phyloP scores from a whole-genome alignment of 2,113 vertebrate species.

The Baryphthengus martii region DNA sequence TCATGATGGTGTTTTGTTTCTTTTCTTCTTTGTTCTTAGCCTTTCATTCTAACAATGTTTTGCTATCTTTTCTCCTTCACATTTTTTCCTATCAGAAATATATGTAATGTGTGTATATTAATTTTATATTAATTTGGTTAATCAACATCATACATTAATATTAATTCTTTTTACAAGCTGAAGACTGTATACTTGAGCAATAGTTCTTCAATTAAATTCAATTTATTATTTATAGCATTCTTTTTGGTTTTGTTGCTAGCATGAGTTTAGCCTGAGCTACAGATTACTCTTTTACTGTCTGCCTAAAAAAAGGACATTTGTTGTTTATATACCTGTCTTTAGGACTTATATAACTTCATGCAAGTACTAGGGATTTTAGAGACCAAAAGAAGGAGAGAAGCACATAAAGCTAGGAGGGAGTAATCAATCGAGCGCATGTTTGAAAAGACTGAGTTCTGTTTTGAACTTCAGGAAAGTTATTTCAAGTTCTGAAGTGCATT shows the following conservation, averaged over 20 bases:
- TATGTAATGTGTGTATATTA: fast-evolving
- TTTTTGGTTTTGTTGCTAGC: neutral
- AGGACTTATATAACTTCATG: neutral
- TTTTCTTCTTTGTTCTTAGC: neutral
- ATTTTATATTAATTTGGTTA: neutral
- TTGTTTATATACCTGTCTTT: neutral
- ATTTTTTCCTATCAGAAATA: neutral
- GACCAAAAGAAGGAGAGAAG: neutral
- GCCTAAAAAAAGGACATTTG: neutral
- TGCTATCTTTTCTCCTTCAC: neutral
- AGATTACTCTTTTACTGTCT: neutral
- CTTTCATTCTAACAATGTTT: neutral
- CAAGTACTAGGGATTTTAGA: neutral
- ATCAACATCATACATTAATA: neutral
- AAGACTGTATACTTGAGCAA: neutral
- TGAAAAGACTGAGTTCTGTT: neutral
- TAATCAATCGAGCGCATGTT: neutral
- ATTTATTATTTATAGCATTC: neutral
- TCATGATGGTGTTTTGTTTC: neutral
- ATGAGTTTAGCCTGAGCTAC: neutral
- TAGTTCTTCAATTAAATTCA: neutral
- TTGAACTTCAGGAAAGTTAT: neutral
- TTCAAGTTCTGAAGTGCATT: neutral
- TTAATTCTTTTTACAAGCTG: neutral
- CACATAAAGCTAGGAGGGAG: neutral